Conservation (phyloP, 2,113 vertebrate species). For the Apteryx owenii region DNA sequence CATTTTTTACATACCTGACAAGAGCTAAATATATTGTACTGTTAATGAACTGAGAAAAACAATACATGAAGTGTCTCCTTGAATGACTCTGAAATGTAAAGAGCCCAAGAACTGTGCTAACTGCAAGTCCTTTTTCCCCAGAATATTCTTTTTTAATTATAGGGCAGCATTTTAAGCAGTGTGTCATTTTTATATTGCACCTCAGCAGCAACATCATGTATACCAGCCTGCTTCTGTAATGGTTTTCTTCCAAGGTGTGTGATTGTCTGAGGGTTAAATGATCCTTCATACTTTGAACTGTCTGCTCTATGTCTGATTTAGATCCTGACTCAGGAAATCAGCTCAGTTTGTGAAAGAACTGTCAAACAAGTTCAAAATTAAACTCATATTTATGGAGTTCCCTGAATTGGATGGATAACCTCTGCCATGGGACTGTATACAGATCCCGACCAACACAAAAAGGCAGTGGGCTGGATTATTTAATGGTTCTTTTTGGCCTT, state of each 20-base stretch:
- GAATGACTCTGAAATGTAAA: background rate
- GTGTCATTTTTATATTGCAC: background rate
- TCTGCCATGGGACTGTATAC: background rate
- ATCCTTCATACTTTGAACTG: conserved; percentile 7
- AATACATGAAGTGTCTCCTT: background rate
- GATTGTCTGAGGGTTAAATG: background rate
- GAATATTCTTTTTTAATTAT: background rate
- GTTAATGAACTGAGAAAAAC: background rate
- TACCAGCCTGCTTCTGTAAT: background rate
- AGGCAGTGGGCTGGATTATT: background rate
- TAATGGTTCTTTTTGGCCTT: background rate
- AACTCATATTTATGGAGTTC: background rate
- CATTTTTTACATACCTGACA: background rate
- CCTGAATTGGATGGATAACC: background rate
- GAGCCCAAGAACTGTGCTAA: background rate
- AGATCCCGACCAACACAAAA: background rate
- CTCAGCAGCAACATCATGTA: background rate
- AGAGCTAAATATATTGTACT: background rate
- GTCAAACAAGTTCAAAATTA: background rate
- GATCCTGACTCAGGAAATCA: background rate
- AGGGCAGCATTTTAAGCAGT: background rate
- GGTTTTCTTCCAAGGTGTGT: background rate
- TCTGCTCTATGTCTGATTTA: background rate
- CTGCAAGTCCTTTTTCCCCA: background rate
- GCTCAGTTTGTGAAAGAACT: background rate